Evolutionary conservation across 2,797 vertebrate genomes (phyloP), one percentile per base, ranked within the genome.

Genomic region (Nasua narica): DNA sequence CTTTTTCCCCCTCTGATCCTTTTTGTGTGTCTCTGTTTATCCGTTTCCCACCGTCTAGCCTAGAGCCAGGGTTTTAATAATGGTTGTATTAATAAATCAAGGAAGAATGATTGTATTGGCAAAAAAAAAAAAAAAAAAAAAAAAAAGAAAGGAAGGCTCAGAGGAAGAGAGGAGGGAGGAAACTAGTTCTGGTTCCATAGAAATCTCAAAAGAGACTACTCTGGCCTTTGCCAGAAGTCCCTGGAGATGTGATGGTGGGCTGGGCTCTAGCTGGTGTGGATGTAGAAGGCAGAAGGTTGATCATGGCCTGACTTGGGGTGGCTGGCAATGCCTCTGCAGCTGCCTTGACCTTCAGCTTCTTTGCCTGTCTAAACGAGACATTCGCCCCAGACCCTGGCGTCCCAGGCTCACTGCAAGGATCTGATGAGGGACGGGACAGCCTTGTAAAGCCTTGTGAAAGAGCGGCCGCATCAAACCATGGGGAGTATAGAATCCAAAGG

Each of bases 81-180:
- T 13, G 40, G 79, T 32, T 87, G 84, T 76, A 52, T 93, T 87
- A 94, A 96, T 94, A 94, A 83, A 83, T 92, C 94, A 90, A 78
- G 56, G 62, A 40, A 79, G 69, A 83, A 83, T 85, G 92, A 70
- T 84, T 77, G 62, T 23, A 11, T 7, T 76, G 19, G 54, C 8
- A 3, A 1, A 8, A 79, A n/a, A n/a, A n/a, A n/a, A n/a, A n/a
- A n/a, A n/a, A n/a, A n/a, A 43, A 43, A 35, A 76, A 86, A 43
- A 43, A 35, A 76, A 86, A 62, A 54, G 72, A 29, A 79, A 85
- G 9, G 29, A 93, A 65, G 37, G 2, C 9, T 7, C 12, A 5
- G 37, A 25, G 21, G 46, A 37, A 67, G 82, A 67, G 7, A 12
- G 16, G 29, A 37, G 18, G n/a, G 27, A 84, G 52, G 52, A 19